Evolutionary conservation across 2,797 vertebrate species (phyloP).

Genomic region (Microchirus variegatus): DNA sequence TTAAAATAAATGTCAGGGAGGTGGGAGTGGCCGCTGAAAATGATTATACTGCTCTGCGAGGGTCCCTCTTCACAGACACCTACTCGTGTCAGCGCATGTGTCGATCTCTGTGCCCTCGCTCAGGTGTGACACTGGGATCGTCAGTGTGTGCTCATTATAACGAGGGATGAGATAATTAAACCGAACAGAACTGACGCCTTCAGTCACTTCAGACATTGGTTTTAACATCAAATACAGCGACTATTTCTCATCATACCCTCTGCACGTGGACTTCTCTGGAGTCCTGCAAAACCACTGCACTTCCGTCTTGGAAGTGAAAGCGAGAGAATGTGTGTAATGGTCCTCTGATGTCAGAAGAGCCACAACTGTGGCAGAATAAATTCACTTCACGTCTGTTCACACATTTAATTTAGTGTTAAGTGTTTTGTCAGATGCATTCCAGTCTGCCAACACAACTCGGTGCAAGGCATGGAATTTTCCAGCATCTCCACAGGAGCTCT

Average conservation of each 20-base stretch:
- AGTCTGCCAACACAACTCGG: background rate
- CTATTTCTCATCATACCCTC: background rate
- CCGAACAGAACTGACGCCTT: background rate
- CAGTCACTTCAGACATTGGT: background rate
- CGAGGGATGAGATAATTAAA: constrained; percentile 15
- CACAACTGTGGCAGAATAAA: background rate
- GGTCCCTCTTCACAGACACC: constrained; percentile 4
- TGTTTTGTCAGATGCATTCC: constrained; percentile 1
- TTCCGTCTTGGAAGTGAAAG: background rate
- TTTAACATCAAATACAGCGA: constrained; percentile 14
- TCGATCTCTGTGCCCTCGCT: constrained; percentile 6
- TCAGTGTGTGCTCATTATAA: constrained; percentile 28
- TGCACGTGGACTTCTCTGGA: background rate
- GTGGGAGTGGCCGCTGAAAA: constrained; percentile 20
- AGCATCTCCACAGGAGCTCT: background rate
- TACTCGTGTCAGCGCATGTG: constrained; percentile 10
- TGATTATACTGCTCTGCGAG: constrained; percentile 10
- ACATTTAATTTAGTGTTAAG: background rate
- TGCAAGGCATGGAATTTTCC: background rate
- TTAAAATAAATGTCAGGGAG: constrained; percentile 53
- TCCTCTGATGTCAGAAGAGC: background rate
- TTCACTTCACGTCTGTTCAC: background rate
- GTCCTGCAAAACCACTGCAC: background rate
- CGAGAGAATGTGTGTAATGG: background rate
- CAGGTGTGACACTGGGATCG: constrained; percentile 4